A percentile compares a stretch with the other conserved stretches of the same genome.
Conservation (phyloP, 1,140 invertebrate species). For the Delia radicum region DNA sequence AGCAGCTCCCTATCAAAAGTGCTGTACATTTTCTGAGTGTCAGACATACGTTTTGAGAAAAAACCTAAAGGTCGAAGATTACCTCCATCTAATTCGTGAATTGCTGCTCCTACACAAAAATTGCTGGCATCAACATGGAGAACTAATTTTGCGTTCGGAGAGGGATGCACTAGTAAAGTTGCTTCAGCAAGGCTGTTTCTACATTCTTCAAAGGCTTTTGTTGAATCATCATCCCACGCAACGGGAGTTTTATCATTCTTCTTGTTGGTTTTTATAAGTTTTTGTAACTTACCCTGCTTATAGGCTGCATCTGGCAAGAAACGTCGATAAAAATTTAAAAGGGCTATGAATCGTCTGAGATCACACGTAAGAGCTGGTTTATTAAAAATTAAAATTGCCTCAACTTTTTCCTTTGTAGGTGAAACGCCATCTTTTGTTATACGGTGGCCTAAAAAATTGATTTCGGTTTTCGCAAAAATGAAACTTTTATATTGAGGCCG, state of each 20-base stretch:
- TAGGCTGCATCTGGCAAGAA: neutral
- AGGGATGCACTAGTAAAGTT: conserved; percentile 30
- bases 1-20: conserved; percentile 49
- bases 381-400: conserved; percentile 34
- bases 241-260: neutral
- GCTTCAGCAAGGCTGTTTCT: conserved; percentile 38
- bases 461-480: neutral
- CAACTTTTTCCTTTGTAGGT: conserved; percentile 15
- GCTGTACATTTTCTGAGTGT: too few relatives aligned
- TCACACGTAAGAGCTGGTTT: conserved; percentile 39
- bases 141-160: too few relatives aligned
- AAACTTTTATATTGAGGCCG: conserved; percentile 1
- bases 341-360: conserved; percentile 53
- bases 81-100: conserved; percentile 30
- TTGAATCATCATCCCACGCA: neutral
- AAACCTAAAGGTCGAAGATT: neutral
- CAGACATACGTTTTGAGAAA: conserved; percentile 18
- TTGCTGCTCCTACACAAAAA: too few relatives aligned
- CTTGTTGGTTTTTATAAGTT: neutral
- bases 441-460: conserved; percentile 18
- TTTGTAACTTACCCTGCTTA: neutral
- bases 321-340: conserved; percentile 50
- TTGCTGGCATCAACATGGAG: conserved; percentile 20
- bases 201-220: neutral
- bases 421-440: conserved; percentile 34